phyloP scores from a whole-genome alignment of 2,113 vertebrate genomes.

The Rostratula benghalensis region DNA sequence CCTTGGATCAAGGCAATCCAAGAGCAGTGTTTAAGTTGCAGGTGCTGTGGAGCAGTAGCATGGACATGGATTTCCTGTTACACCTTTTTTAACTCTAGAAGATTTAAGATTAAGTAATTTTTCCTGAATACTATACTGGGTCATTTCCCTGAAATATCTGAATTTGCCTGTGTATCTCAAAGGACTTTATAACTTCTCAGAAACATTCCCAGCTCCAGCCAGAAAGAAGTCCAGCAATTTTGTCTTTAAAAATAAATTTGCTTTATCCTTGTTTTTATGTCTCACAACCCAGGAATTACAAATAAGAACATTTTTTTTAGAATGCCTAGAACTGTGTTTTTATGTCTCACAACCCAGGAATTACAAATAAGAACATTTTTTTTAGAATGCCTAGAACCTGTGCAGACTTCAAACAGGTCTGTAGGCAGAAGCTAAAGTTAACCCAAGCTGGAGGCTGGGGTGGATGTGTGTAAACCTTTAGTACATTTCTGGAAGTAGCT shows the following conservation, averaged over 20 bases:
- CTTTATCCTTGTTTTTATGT: background rate
- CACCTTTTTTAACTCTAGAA: background rate
- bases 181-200: background rate
- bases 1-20: background rate
- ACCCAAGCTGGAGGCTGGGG: background rate
- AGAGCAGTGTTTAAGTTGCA: background rate
- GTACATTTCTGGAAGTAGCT: background rate
- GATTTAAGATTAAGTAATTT: background rate
- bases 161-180: background rate
- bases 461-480: background rate
- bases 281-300: background rate
- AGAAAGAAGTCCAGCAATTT: background rate
- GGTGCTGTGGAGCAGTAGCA: background rate
- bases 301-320: background rate
- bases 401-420: background rate
- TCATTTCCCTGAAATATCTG: background rate
- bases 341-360: background rate
- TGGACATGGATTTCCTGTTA: background rate
- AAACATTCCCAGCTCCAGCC: background rate
- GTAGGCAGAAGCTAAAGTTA: background rate
- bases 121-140: background rate
- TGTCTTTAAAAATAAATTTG: background rate
- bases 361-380: background rate
- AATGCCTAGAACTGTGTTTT: background rate
- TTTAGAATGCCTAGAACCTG: background rate